Evolutionary conservation across 2,113 vertebrate species (phyloP).

Genomic region (Tretioscincus oriximinensis): DNA sequence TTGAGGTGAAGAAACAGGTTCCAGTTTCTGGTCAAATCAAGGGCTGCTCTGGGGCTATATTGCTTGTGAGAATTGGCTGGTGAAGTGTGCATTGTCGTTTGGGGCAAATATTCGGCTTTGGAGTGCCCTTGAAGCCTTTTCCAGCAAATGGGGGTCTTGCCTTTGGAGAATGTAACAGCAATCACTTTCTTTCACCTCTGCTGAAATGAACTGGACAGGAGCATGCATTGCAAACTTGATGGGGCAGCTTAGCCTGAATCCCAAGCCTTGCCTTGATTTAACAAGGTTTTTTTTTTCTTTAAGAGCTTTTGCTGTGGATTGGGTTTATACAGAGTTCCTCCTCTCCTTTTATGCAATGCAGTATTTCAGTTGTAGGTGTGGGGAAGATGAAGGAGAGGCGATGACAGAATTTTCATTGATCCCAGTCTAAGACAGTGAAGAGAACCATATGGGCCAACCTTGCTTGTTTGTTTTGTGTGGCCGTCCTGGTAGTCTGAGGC

Average conservation of each 20-base stretch:
- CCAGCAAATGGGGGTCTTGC: not conserved
- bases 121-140: not conserved
- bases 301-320: not conserved
- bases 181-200: not conserved
- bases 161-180: not conserved
- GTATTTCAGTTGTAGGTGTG: not conserved
- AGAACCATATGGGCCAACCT: not conserved
- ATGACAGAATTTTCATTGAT: not conserved
- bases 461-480: not conserved
- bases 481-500: not conserved
- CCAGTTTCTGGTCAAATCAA: not conserved
- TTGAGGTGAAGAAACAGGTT: too few species aligned
- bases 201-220: not conserved
- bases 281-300: conserved; percentile 56
- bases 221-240: accelerated
- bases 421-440: not conserved
- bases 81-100: not conserved
- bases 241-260: not conserved
- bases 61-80: not conserved
- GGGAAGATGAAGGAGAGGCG: not conserved
- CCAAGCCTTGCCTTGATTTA: not conserved
- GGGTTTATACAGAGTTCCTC: not conserved
- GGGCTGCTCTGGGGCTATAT: not conserved
- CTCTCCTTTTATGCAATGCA: not conserved
- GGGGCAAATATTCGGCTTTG: not conserved